Conservation (phyloP, 2,797 vertebrate species). For the Pangasius macronema region DNA sequence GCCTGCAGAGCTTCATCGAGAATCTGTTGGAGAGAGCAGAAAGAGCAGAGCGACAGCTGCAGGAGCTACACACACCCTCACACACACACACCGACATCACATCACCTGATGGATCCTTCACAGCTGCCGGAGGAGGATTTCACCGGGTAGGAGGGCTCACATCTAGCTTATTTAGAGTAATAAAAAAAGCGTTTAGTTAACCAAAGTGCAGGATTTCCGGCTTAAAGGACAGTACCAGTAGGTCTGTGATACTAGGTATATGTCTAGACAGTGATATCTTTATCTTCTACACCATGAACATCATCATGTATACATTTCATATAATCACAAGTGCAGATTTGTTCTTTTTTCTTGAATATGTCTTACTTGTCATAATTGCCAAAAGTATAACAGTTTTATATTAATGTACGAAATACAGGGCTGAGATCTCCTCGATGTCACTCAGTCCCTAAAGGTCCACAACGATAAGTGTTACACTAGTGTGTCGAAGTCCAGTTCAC, state of each 20-base stretch:
- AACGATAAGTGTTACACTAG: no score
- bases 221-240: not conserved
- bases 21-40: constrained; percentile 54
- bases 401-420: no score
- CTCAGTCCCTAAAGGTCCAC: no score
- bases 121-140: constrained; percentile 8
- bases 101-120: constrained; percentile 28
- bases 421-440: no score
- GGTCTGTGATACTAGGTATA: not conserved
- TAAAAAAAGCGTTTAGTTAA: not conserved
- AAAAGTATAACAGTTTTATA: not conserved
- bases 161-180: not conserved
- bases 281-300: not conserved
- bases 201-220: not conserved
- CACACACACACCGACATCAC: constrained; percentile 24
- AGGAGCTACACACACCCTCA: constrained; percentile 41
- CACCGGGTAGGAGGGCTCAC: constrained; percentile 37
- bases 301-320: not conserved
- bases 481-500: constrained; percentile 18
- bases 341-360: not conserved
- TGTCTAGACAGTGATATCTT: not conserved
- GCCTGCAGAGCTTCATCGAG: constrained; percentile 67
- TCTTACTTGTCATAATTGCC: not conserved
- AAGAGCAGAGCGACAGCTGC: constrained; percentile 51
- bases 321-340: not conserved